These are phyloP conservation scores for Drosophila sechellia DNA, from an alignment of 1,140 invertebrate species.

Conservation along the genomic window DNA sequence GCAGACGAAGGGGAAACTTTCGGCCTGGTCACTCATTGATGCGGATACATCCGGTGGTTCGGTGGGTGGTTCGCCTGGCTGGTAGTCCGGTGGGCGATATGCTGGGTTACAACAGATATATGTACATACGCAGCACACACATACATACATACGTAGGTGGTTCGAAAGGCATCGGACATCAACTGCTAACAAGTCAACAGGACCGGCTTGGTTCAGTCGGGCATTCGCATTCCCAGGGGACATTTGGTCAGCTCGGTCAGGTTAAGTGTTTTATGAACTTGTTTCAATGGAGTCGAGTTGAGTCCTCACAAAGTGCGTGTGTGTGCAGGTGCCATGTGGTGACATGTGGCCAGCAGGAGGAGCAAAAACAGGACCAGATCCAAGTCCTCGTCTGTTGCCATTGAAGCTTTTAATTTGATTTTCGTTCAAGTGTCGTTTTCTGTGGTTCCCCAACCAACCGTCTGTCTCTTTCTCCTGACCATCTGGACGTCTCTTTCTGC, in stretches of 20 bases:
- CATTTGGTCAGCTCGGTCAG: conserved; percentile 71
- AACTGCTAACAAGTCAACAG: conserved; percentile 73
- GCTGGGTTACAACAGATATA: not conserved
- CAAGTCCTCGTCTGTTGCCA: conserved; percentile 60
- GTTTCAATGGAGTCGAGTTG: conserved; percentile 73
- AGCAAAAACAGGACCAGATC: conserved; percentile 20
- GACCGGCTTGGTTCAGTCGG: conserved; percentile 39
- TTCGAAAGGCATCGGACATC: conserved; percentile 10
- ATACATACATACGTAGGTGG: not conserved
- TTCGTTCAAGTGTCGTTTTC: conserved; percentile 81
- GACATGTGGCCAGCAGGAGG: conserved; percentile 47
- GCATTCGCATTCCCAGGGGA: conserved; percentile 52
- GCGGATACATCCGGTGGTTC: conserved; percentile 70
- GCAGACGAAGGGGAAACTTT: conserved; percentile 54
- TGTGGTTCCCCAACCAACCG: conserved; percentile 24
- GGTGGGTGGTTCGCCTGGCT: not conserved
- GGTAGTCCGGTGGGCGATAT: not conserved
- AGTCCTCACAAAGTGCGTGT: conserved; percentile 57
- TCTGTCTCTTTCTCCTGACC: not conserved
- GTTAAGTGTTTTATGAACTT: conserved; percentile 83
- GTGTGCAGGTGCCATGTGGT: conserved; percentile 71
- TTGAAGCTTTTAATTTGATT: conserved; percentile 83
- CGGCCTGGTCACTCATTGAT: conserved; percentile 65
- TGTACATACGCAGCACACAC: not conserved
- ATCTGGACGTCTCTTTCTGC: not conserved